phyloP scores from a whole-genome alignment of 2,113 vertebrate species.

The Pitta sordida region DNA sequence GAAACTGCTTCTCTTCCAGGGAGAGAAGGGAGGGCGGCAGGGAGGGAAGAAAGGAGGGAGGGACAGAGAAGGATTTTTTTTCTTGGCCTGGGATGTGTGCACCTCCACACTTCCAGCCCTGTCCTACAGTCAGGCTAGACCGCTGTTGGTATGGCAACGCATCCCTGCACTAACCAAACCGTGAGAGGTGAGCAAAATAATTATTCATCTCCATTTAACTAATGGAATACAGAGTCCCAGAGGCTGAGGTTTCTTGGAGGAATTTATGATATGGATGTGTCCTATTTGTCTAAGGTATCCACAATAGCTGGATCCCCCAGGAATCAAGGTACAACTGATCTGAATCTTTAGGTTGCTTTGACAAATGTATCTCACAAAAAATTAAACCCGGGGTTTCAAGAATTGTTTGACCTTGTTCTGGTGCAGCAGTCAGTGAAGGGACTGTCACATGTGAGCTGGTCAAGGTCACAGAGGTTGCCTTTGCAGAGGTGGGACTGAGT shows the following conservation, averaged over 20 bases:
- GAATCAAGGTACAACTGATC: not conserved
- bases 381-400: not conserved
- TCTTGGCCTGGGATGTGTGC: slow-evolving; percentile 1
- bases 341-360: not conserved
- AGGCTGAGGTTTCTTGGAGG: not conserved
- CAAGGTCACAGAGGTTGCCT: not conserved
- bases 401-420: not conserved
- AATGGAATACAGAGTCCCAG: not conserved
- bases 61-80: not conserved
- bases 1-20: slow-evolving; percentile 43
- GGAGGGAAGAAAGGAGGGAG: not conserved
- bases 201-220: slow-evolving; percentile 40
- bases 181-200: slow-evolving; percentile 44
- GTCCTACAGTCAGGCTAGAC: not conserved
- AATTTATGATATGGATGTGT: not conserved
- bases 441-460: not conserved
- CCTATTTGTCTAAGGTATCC: not conserved
- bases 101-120: slow-evolving; percentile 11
- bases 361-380: not conserved
- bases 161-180: slow-evolving; percentile 29
- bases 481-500: not conserved
- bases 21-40: not conserved
- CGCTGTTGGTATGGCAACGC: slow-evolving; percentile 55
- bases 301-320: not conserved
- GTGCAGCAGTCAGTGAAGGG: not conserved